Evolutionary conservation across 2,113 vertebrate genomes (phyloP).

Genomic region (Myrmecophaga tridactyla): DNA sequence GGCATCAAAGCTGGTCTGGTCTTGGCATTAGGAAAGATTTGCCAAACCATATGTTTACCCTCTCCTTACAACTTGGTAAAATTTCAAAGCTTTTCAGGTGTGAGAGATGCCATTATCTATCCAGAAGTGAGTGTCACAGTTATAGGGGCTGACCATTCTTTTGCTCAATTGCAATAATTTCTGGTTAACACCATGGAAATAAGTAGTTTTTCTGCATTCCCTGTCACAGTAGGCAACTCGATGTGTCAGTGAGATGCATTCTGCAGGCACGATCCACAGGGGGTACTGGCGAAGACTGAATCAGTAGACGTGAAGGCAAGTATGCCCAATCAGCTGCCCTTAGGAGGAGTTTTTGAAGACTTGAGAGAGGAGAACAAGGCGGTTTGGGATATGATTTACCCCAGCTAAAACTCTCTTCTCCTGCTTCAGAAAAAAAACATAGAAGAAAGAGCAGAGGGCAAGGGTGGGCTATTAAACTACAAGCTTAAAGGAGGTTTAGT

Average conservation of each 20-base stretch:
- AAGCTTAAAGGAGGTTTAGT: background rate
- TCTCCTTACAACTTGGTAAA: background rate
- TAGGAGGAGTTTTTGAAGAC: background rate
- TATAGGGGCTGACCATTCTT: background rate
- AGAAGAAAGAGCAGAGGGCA: background rate
- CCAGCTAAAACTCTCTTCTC: background rate
- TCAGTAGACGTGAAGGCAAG: background rate
- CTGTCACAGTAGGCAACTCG: background rate
- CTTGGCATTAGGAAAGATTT: background rate
- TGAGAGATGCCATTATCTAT: background rate
- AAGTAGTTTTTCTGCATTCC: background rate
- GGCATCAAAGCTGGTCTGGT: background rate
- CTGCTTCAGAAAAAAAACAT: background rate
- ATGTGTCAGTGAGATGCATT: background rate
- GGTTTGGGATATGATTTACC: background rate
- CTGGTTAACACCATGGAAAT: background rate
- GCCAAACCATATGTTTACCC: background rate
- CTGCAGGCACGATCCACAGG: accelerated
- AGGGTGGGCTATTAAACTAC: too few relatives aligned
- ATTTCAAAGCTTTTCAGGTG: background rate
- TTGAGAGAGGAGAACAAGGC: background rate
- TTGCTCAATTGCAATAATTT: background rate
- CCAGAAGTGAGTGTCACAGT: background rate
- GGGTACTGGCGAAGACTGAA: background rate
- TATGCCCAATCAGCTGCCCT: accelerated